phyloP scores from a whole-genome alignment of 1,140 invertebrate genomes.

The Macrosteles quadrilineatus region DNA sequence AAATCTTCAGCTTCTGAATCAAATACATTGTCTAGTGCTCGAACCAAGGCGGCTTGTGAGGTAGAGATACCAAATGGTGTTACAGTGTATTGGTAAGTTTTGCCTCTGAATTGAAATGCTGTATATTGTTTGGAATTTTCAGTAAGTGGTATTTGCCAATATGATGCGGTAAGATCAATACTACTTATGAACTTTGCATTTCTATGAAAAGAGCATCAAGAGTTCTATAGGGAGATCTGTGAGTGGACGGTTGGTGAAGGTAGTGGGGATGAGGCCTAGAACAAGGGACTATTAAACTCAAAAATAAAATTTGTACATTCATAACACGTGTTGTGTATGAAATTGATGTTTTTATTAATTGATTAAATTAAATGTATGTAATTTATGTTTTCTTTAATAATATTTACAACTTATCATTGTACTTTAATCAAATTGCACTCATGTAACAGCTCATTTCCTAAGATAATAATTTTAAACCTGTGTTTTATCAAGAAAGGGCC shows the following conservation, averaged over 20 bases:
- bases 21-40: too few species aligned
- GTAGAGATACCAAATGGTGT: too few species aligned
- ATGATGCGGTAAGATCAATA: too few species aligned
- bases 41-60: too few species aligned
- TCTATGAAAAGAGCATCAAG: neutral
- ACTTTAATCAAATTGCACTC: neutral
- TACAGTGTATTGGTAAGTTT: too few species aligned
- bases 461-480: neutral
- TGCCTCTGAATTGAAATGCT: too few species aligned
- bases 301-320: neutral
- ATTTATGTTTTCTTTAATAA: neutral
- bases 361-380: neutral
- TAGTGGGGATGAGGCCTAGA: slow-evolving; percentile 2
- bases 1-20: too few species aligned
- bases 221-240: slow-evolving; percentile 2
- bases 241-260: neutral
- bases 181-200: too few species aligned
- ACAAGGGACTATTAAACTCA: neutral
- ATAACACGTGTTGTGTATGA: neutral
- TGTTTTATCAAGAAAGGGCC: slow-evolving; percentile 1
- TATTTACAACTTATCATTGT: neutral
- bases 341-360: neutral
- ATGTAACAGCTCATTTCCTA: neutral
- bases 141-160: too few species aligned
- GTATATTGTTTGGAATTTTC: too few species aligned